Evolutionary conservation across 2,113 vertebrate species (phyloP), one percentile per base, ranked within the genome.

Genomic region (Pheucticus melanocephalus): DNA sequence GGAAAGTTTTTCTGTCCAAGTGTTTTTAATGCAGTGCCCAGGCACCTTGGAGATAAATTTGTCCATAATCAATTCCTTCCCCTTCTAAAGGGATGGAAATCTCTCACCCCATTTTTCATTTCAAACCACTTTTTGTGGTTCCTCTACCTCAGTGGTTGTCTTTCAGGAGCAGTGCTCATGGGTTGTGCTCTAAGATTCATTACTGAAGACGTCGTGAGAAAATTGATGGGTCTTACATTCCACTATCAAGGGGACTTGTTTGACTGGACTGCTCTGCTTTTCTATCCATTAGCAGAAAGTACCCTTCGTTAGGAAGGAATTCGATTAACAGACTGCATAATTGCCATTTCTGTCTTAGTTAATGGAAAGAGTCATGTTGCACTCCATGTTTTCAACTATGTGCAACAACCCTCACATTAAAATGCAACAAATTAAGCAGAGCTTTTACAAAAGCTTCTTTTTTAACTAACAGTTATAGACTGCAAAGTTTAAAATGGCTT

Each of bases 281-380:
- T 30, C 72, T 44, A 71, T 57, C 85, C 85, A 81, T 93, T 95
- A 95, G 72, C 47, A 92, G 75, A 86, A 86, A 92, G 48, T 83
- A 93, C 68, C 63, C 28, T 83, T 96, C 10, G 27, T 92, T 96
- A 95, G 90, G 59, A 86, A 93, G 89, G 89, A 96, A 92, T 96
- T 87, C 51, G 5, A 94, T 96, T 94, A 96, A 86, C 94, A 79
- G 93, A 66, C 89, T 96, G 89, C 12, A n/a, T 95, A 98, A 94
- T 88, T 86, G 83, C 86, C 69, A 68, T 81, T 95, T 86, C 75
- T 94, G 80, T 96, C 90, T 95, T 66, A 54, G 61, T 80, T 94
- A 96, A 88, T 81, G 85, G 85, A 88, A 91, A 64, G 40, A 91
- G 48, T 70, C 20, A 8, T 88, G 85, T 90, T 83, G 54, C 45